Base-by-base conservation (phyloP, 2,888 invertebrate genomes). In the Lycocerus yunnanus region DNA sequence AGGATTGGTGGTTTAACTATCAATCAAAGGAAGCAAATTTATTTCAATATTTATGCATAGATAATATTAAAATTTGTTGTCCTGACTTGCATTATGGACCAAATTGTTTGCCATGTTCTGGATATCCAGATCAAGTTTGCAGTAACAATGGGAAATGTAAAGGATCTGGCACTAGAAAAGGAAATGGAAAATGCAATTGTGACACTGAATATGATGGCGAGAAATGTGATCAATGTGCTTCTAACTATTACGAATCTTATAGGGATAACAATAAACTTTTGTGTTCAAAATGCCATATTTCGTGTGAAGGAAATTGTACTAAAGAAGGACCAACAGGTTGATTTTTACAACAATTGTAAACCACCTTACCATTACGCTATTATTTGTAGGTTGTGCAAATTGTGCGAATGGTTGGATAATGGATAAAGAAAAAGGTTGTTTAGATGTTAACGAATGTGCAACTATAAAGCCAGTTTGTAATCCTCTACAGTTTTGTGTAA, bases 161-260 rank as follows among this genome's bases (percentile, higher is more conserved):
- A 76, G 98, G 98, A 0, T 92, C 93, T 77, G 98, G 98, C 0
- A 97, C 97, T 0, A 90, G 98, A 61, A 95, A 95, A 86, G 99
- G 99, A 0, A 96, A 94, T 83, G 99, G 98, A 0, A 92, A 93
- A 76, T 99, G 99, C 84, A 88, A 90, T 13, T 99, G 98, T 86
- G 92, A 97, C 82, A 83, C 85, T 6, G 98, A 97, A 0, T 98
- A 98, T 84, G 83, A 85, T 0, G 97, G 97, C 0, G 90, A 91
- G 0, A 86, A 89, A 20, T 99, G 99, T 87, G 90, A 93, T 70
- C 87, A 90, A n/a, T 99, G 99, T 86, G 89, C 90, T 13, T 84
- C 87, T n/a, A 92, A 92, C 2, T 93, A 92, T 84, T 96, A 93
- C 84, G 89, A 92, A 81, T 90, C 94, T 0, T 95, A 93, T 81